Base-by-base conservation (phyloP, 2,888 invertebrate species). In the Drosophila niveifrons region DNA sequence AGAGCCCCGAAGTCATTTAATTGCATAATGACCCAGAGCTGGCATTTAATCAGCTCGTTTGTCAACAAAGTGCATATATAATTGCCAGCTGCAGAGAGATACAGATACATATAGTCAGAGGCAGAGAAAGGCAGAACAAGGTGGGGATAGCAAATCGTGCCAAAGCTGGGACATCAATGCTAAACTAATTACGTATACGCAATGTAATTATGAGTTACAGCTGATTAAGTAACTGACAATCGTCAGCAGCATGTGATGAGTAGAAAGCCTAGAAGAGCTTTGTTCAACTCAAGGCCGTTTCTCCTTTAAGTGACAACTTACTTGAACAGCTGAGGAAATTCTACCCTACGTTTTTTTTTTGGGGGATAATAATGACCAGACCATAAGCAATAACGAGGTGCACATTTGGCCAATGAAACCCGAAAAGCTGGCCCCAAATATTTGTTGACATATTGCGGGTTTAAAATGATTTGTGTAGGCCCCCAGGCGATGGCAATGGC, bases 391-490 rank as follows among this genome's bases (percentile, higher is more conserved):
- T 88, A 82, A 88, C 80, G 88, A 79, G 76, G 72, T 80, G 56
- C 53, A 55, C 71, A 71, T 66, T 68, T 68, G 56, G 48, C 36
- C 41, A 47, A 52, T 56, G 34, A 66, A 57, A 53, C 47, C 63
- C 55, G 29, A 53, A 75, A 64, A 68, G 57, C 59, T 51, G 52
- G 48, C 65, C 47, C 50, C 71, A 71, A 84, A 88, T 78, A 86
- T 88, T 81, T 75, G 89, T 89, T 86, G 89, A 86, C 86, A 86
- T 86, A 86, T 86, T 84, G 88, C 82, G 86, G 86, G 88, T 88
- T 86, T 86, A 84, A 89, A 86, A 86, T 86, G 86, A 86, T 86
- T 86, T 89, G 86, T 86, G 85, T 71, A 51, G 41, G 72, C 46
- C 52, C 52, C 48, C 47, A 31, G 15, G 8, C 43, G 23, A 23